Base-by-base conservation (phyloP, 2,888 invertebrate species). In the Eulithis testata region DNA sequence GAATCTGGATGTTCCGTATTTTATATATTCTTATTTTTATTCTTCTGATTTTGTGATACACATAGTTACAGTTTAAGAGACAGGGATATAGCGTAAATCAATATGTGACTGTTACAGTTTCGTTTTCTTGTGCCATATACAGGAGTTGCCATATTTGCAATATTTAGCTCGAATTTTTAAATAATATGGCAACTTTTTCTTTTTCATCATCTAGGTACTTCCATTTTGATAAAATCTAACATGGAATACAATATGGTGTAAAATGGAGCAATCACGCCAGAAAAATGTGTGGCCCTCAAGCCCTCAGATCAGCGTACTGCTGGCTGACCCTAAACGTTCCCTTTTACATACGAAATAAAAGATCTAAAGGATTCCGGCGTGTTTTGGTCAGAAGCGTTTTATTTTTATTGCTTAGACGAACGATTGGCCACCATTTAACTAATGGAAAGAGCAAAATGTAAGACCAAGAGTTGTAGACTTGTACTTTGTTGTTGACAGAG, bases 351-450 rank as follows among this genome's bases (percentile, higher is more conserved):
- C 44, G 11, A 60, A 44, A 63, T 49, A 54, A 55, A 64, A 11
- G 21, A 61, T 58, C 49, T 21, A 37, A 66, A 58, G 50, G 58
- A 60, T 56, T 60, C 57, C 52, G 49, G 45, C 31, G 40, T 31
- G 47, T 52, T 60, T 54, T 54, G 50, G 36, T 37, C 45, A n/a
- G 12, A 56, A 56, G 31, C 52, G 36, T 52, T 60, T 60, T 61
- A 53, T 37, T 56, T 65, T 65, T 56, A 65, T 61, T 61, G 65
- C 60, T 60, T 58, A 44, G 61, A 61, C 65, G 61, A 65, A 53
- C 61, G 50, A 58, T 65, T 61, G 53, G 37, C 58, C 65, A 61
- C 53, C 49, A 66, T 66, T 61, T 37, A 54, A 57, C 43, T 61
- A 58, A 66, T 66, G 65, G 62, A 58, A 61, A 55, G 50, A 58